phyloP scores from a whole-genome alignment of 2,888 invertebrate genomes.

The Mylabris sibirica region DNA sequence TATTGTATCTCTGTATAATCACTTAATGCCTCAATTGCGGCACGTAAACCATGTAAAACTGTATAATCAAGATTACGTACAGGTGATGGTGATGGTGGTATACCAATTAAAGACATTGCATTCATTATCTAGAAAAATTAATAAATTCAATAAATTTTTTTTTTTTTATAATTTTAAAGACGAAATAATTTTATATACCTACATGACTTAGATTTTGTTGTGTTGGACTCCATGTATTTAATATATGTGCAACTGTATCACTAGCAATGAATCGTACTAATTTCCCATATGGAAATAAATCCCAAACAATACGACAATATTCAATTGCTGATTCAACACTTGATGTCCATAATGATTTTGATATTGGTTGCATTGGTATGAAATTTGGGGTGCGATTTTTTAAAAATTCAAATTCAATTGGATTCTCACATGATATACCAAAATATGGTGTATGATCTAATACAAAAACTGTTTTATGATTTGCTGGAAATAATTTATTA shows the following conservation, averaged over 20 bases:
- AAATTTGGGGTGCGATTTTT: constrained; percentile 74
- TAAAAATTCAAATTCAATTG: constrained; percentile 83
- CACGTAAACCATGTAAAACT: constrained; percentile 83
- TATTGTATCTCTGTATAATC: constrained; percentile 82
- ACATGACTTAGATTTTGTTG: constrained; percentile 91
- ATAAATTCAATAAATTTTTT: constrained; percentile 26
- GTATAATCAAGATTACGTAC: constrained; percentile 70
- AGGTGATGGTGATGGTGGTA: constrained; percentile 67
- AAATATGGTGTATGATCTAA: constrained; percentile 94
- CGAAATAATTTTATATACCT: constrained; percentile 54
- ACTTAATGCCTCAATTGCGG: constrained; percentile 85
- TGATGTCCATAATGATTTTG: constrained; percentile 95
- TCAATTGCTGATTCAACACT: constrained; percentile 95
- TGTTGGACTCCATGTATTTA: constrained; percentile 83
- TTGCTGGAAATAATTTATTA: constrained; percentile 72
- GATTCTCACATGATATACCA: constrained; percentile 81
- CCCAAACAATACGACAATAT: constrained; percentile 96
- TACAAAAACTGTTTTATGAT: constrained; percentile 96
- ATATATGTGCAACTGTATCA: constrained; percentile 82
- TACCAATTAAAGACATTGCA: constrained; percentile 82
- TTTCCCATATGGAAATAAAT: constrained; percentile 92
- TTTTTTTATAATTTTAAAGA: constrained; percentile 19
- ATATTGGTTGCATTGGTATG: constrained; percentile 82
- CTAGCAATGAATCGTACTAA: constrained; percentile 88
- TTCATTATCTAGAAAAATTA: constrained; percentile 72